phyloP scores from a whole-genome alignment of 2,797 vertebrate genomes.

The Manis pentadactyla region DNA sequence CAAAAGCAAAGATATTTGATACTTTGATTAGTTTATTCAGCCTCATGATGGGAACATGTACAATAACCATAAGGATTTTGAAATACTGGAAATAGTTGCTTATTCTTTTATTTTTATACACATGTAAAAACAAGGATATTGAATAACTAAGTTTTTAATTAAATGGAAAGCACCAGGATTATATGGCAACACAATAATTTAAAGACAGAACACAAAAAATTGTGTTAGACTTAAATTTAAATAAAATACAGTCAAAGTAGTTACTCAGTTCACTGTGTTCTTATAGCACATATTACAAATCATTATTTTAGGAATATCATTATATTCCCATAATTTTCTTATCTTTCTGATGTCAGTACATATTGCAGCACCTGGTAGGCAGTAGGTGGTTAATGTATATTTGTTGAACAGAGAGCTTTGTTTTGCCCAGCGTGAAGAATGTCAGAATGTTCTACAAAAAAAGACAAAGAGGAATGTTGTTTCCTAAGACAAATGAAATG shows the following conservation, averaged over 20 bases:
- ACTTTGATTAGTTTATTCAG: background rate
- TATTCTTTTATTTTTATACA: background rate
- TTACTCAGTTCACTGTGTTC: background rate
- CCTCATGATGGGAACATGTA: background rate
- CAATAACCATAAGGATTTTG: background rate
- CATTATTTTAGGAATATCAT: background rate
- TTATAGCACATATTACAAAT: background rate
- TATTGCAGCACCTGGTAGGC: background rate
- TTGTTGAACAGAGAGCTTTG: constrained; percentile 11
- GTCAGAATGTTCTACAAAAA: background rate
- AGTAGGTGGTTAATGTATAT: background rate
- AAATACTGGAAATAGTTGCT: background rate
- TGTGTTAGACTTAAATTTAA: background rate
- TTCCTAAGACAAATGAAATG: constrained; percentile 28
- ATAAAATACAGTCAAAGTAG: constrained; percentile 3
- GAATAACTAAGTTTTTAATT: background rate
- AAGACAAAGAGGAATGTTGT: background rate
- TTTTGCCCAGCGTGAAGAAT: background rate
- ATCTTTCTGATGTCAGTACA: background rate
- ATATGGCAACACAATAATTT: background rate
- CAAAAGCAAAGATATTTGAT: background rate
- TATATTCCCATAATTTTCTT: constrained; percentile 32
- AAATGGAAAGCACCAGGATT: background rate
- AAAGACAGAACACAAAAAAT: constrained; percentile 31
- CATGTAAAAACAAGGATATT: background rate